A percentile compares a stretch with the other conserved stretches of the same genome.
Evolutionary conservation across 1,140 invertebrate genomes (phyloP).

Genomic region (Apolygus lucorum): DNA sequence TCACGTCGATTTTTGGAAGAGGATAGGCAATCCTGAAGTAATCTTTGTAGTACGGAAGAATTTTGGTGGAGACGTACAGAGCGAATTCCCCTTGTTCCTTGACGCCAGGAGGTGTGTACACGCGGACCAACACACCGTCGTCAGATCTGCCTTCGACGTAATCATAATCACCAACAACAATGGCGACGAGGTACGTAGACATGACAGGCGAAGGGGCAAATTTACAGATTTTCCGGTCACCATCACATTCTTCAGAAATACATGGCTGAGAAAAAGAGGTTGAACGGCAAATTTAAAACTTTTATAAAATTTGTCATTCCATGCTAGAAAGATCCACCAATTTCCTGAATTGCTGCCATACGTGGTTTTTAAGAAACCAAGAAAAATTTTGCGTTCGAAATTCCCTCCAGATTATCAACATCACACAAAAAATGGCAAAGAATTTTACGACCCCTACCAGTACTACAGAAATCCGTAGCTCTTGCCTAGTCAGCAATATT

Average conservation of each 20-base stretch:
- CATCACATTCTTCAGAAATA: background rate
- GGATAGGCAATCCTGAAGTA: background rate
- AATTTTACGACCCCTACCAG: no score
- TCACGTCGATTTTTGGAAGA: conserved; percentile 68
- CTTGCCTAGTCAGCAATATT: no score
- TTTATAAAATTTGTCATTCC: no score
- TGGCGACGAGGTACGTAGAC: conserved; percentile 33
- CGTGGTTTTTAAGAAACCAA: no score
- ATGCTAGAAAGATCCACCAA: no score
- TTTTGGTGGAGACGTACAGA: background rate
- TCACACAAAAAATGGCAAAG: no score
- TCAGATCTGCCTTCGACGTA: background rate
- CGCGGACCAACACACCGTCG: background rate
- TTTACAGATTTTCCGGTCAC: background rate
- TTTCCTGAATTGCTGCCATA: no score
- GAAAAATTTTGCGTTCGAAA: no score
- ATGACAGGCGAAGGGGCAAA: conserved; percentile 31
- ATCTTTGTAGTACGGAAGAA: background rate
- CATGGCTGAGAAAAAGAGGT: background rate
- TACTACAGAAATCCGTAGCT: no score
- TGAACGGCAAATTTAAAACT: background rate
- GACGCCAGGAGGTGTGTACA: background rate
- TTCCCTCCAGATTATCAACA: no score
- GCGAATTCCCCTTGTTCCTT: background rate
- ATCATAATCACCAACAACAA: background rate